Evolutionary conservation across 2,797 vertebrate genomes (phyloP), one percentile per base, ranked within the genome.

Genomic region (Tenualosa thibaudeaui): DNA sequence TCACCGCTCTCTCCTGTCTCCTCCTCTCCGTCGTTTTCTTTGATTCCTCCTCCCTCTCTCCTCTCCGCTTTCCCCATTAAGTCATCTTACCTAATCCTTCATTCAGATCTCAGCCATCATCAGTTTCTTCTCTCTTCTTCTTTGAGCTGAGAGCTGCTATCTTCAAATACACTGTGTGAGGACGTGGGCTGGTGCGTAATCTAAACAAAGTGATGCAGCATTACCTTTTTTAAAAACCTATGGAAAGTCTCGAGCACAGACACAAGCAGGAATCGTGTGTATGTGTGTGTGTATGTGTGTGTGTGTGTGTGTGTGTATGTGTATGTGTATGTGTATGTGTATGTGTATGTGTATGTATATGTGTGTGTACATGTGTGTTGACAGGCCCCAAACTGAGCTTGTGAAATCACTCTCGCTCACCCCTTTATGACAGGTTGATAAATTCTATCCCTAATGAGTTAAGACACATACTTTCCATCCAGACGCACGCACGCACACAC

Each of bases 381-480:
- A 65, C 22, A 85, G 62, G 54, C 26, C n/a, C 9, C 17, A 54
- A 60, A 0, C 60, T 49, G 6, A 22, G 4, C 8, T 83, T 31
- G 8, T 37, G 65, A 71, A 37, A 71, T 71, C 26, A 1, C 65
- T 40, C 65, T 71, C 65, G 13, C 10, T 71, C 65, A 71, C 65
- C 65, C 37, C 65, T 31, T 40, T 71, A 37, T 71, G 65, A 37
- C 65, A 71, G 65, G 65, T 71, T 71, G 65, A 71, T 71, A 37
- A 71, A 71, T 71, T 37, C 65, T 81, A 50, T 54, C 26, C 9
- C 22, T 37, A 56, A 82, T 46, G 81, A 31, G 26, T 31, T 31
- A 71, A 40, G 65, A 65, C 60, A 37, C 65, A 71, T 13, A 71
- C 65, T 71, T 71, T 71, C 65, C 65, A 71, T 71, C 65, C 65